Evolutionary conservation across 2,888 invertebrate species (phyloP).

Genomic region (Pterostichus madidus): DNA sequence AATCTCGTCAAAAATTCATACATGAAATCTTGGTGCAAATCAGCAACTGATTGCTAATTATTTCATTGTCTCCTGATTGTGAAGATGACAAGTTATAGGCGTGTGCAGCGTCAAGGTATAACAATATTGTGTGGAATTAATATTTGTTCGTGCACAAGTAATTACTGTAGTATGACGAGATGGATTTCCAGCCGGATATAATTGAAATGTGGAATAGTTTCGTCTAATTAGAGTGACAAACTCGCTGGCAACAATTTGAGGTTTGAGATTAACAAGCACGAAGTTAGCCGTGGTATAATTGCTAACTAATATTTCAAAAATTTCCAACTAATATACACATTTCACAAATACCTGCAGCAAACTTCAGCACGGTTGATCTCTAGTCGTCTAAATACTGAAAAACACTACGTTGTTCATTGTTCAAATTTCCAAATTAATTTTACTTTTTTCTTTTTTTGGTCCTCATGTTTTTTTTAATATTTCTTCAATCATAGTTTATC

Average conservation of each 20-base stretch:
- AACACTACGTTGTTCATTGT: no score
- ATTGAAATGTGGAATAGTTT: constrained; percentile 66
- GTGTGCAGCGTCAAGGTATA: constrained; percentile 12
- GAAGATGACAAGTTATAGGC: no score
- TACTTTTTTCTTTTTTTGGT: no score
- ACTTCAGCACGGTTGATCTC: background rate
- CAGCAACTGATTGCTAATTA: background rate
- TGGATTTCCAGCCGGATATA: constrained; percentile 53
- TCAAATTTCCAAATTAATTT: background rate
- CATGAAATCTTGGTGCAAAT: background rate
- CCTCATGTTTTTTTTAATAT: background rate
- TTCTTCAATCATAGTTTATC: background rate
- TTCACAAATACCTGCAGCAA: constrained; percentile 10
- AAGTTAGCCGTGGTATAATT: constrained; percentile 61
- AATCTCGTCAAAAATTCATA: constrained; percentile 25
- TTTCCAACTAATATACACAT: constrained; percentile 33
- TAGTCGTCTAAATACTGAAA: background rate
- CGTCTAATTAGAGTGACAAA: constrained; percentile 66
- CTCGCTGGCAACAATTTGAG: constrained; percentile 63
- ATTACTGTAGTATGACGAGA: constrained; percentile 36
- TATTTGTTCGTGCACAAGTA: constrained; percentile 42
- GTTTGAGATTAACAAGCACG: constrained; percentile 61
- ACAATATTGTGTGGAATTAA: constrained; percentile 27
- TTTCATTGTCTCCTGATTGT: no score
- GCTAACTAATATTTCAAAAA: constrained; percentile 53